phyloP scores from a whole-genome alignment of 2,797 vertebrate genomes.

The Acanthurus lineatus region DNA sequence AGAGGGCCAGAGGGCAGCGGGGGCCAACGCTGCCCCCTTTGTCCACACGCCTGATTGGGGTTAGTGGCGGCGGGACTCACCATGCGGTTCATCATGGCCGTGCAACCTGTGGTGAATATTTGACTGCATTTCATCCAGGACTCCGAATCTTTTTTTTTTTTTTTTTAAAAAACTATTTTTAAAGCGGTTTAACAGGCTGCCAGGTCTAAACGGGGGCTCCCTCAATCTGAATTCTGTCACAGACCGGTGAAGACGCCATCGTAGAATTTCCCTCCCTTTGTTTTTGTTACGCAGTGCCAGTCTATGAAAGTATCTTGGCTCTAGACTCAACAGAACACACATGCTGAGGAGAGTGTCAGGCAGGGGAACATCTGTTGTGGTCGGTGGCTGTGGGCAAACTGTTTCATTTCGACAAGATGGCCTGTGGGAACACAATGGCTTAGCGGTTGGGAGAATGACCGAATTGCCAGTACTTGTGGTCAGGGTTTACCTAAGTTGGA shows the following conservation, averaged over 20 bases:
- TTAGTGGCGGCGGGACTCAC: conserved; percentile 19
- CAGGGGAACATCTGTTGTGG: conserved; percentile 83
- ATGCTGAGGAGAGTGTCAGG: conserved; percentile 75
- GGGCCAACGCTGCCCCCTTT: conserved; percentile 56
- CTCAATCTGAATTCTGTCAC: conserved; percentile 65
- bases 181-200: conserved; percentile 58
- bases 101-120: conserved; percentile 59
- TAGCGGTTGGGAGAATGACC: conserved; percentile 75
- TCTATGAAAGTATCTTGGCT: conserved; percentile 79
- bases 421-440: conserved; percentile 82
- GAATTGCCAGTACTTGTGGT: conserved; percentile 75
- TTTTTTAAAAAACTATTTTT: conserved; percentile 23
- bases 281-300: conserved; percentile 77
- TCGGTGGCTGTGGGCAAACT: conserved; percentile 79
- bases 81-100: conserved; percentile 49
- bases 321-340: conserved; percentile 84
- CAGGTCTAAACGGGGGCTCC: conserved; percentile 57
- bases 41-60: conserved; percentile 58
- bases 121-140: conserved; percentile 56
- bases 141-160: too few species aligned
- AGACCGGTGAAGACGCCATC: conserved; percentile 65
- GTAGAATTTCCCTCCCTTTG: conserved; percentile 77
- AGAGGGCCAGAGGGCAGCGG: conserved; percentile 70
- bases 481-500: conserved; percentile 78
- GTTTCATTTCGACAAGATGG: conserved; percentile 80